Conservation (phyloP, 1,140 invertebrate genomes). For the Tetraneura akinire region DNA sequence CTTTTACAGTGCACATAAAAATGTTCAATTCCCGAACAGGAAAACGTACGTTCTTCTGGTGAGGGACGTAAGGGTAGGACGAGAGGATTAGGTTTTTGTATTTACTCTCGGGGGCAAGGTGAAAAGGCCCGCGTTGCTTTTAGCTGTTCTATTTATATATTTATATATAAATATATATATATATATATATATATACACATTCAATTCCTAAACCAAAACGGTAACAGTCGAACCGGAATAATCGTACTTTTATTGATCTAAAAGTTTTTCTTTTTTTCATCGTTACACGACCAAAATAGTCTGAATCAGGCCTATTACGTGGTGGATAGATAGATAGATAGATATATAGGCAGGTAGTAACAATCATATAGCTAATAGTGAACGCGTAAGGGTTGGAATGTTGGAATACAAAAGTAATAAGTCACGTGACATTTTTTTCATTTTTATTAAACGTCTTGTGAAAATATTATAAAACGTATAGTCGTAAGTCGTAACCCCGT, state of each 20-base stretch:
- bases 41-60: constrained; percentile 28
- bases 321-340: background rate
- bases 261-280: constrained; percentile 25
- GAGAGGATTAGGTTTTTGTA: constrained; percentile 49
- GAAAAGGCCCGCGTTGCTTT: constrained; percentile 40
- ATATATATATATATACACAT: constrained; percentile 31
- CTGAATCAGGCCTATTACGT: constrained; percentile 23
- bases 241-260: constrained; percentile 50
- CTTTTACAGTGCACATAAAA: constrained; percentile 48
- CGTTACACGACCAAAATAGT: background rate
- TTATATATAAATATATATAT: too few relatives aligned
- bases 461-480: too few relatives aligned
- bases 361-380: background rate
- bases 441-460: too few relatives aligned
- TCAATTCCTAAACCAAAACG: constrained; percentile 48
- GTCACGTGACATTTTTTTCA: too few relatives aligned
- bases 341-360: too few relatives aligned
- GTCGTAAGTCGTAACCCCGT: too few relatives aligned
- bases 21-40: constrained; percentile 44
- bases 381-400: background rate
- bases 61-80: background rate
- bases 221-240: constrained; percentile 48
- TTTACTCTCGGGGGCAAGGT: constrained; percentile 46
- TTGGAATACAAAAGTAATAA: background rate
- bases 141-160: constrained; percentile 37